A percentile compares a stretch with the other conserved stretches of the same genome.
phyloP scores from a whole-genome alignment of 1,140 invertebrate species.

The Lasioglossum albipes region DNA sequence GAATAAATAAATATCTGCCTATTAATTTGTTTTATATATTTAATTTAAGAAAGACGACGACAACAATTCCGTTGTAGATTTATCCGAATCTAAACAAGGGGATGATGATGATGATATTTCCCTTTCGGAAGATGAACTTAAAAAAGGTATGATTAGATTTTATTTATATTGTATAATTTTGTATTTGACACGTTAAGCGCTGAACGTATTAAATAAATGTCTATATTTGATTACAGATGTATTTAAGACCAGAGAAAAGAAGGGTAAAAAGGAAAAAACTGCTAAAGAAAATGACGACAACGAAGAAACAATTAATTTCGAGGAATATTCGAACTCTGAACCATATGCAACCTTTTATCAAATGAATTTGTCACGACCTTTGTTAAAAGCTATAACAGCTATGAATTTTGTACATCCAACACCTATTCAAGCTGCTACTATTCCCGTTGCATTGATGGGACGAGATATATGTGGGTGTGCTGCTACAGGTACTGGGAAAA shows the following conservation, averaged over 20 bases:
- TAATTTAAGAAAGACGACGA: constrained; percentile 48
- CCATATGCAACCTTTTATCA: constrained; percentile 91
- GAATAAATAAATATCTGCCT: neutral
- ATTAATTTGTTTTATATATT: neutral
- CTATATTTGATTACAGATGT: constrained; percentile 64
- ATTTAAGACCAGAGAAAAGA: constrained; percentile 73
- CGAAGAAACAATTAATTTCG: constrained; percentile 85
- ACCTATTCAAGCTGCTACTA: constrained; percentile 96
- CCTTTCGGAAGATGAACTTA: constrained; percentile 87
- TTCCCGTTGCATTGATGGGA: constrained; percentile 93
- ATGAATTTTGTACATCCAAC: constrained; percentile 96
- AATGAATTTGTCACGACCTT: constrained; percentile 94
- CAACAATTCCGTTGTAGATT: constrained; percentile 65
- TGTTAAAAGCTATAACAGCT: constrained; percentile 92
- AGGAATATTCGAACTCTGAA: constrained; percentile 87
- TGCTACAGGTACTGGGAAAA: constrained; percentile 99
- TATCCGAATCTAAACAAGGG: constrained; percentile 68
- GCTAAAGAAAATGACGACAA: constrained; percentile 76
- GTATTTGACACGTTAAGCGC: neutral
- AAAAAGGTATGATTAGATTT: constrained; percentile 81
- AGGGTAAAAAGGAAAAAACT: constrained; percentile 64
- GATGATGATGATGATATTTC: constrained; percentile 70
- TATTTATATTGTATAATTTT: constrained; percentile 1
- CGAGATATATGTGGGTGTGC: constrained; percentile 97
- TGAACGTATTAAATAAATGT: neutral